Base-by-base conservation (phyloP, 2,113 vertebrate genomes). In the Ochotona princeps region DNA sequence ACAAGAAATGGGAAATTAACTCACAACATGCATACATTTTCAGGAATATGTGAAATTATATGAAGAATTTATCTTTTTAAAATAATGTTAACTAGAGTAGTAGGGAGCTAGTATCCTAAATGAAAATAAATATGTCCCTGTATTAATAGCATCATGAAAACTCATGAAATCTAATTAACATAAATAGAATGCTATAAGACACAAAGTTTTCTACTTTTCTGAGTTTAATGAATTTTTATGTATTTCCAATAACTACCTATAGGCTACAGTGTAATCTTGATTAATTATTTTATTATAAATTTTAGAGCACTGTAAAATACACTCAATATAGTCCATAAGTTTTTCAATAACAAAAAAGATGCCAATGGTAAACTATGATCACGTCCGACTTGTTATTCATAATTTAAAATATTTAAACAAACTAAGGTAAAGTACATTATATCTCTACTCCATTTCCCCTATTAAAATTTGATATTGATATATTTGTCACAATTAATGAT, bases 111-210 rank as follows among this genome's bases (percentile, higher is more conserved):
- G 25, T 76, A 17, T 83, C 38, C 17, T 83, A 76, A 10, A 87
- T 91, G 47, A 96, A 95, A 75, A 95, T 44, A 84, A 91, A 92
- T 69, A 91, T 2, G 89, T 81, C 60, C 92, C 86, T 57, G 95
- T 57, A 74, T 63, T 87, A 63, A 92, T 84, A 78, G 83, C 87
- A 95, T 91, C 84, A 91, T 79, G 85, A 89, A 83, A 94, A 81
- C 11, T 87, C 66, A 85, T 92, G 91, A 96, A 93, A 82, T 90
- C 51, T 30, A 23, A 63, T 87, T 96, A 95, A 94, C 30, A 51
- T 91, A 94, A 87, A 12, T 81, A 20, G 54, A 92, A 84, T 74
- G 26, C 92, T 84, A 81, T 85, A 94, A 89, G 80, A 90, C 17
- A 80, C 5, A 75, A 86, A 66, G 32, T 83, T 95, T 92, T 73